Evolutionary conservation across 2,797 vertebrate species (phyloP).

Genomic region (Alca torda): DNA sequence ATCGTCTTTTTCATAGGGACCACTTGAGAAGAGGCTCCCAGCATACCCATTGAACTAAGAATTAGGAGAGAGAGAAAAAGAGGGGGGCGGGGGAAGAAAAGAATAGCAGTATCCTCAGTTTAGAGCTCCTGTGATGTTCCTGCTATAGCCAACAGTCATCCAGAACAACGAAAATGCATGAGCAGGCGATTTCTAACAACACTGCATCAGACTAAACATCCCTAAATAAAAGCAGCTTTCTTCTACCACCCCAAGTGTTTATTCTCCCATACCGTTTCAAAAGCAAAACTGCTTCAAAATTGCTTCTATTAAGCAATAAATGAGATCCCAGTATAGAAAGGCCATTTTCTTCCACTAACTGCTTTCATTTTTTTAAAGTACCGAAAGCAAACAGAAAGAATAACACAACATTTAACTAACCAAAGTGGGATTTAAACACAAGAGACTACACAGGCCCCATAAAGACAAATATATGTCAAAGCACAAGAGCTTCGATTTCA

Average conservation of each 20-base stretch:
- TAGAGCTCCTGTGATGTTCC: neutral
- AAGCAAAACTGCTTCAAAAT: neutral
- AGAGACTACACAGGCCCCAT: neutral
- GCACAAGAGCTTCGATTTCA: neutral
- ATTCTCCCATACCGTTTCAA: neutral
- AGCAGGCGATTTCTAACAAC: neutral
- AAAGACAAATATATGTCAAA: neutral
- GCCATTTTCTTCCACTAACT: neutral
- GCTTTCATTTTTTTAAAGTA: neutral
- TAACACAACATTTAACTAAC: neutral
- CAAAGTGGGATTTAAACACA: neutral
- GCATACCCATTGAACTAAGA: constrained; percentile 96
- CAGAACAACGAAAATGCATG: neutral
- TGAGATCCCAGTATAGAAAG: neutral
- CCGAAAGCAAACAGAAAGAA: neutral
- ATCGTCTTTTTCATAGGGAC: constrained; percentile 97
- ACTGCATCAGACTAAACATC: neutral
- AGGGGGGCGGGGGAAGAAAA: neutral
- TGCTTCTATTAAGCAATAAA: neutral
- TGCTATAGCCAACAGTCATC: neutral
- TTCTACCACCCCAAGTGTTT: neutral
- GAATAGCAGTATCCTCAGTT: neutral
- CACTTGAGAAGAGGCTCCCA: constrained; percentile 96
- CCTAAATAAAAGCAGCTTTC: neutral
- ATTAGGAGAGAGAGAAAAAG: neutral